Evolutionary conservation across 2,797 vertebrate genomes (phyloP), one percentile per base, ranked within the genome.

Genomic region (Sebastes aleutianus): DNA sequence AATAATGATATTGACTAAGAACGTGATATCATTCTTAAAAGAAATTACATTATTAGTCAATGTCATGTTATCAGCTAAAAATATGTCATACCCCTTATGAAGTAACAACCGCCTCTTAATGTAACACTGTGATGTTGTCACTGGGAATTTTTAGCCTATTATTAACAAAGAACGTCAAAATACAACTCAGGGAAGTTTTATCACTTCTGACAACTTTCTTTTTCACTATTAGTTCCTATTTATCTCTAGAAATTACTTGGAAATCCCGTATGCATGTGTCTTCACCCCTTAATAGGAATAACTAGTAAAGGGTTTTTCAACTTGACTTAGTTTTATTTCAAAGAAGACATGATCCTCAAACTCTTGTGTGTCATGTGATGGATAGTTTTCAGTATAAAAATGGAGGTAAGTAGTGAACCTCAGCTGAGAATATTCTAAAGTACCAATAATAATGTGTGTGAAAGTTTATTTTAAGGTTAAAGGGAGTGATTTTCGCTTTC

Each of bases 21-120:
- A 18, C 10, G 7, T 53, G 3, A 71, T 63, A 39, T 81, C 31
- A 63, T 29, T 70, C 16, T 43, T 62, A 1, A 10, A 26, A 29
- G 68, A 89, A 89, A 79, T 50, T 58, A 83, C 89, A 73, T 29
- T 82, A 76, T 91, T 87, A 62, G 77, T 80, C 82, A 91, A 87
- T 29, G 3, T 57, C 34, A 86, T 29, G 3, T 26, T 20, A 78
- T 58, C 14, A n/a, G 34, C 2, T 24, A 24, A n/a, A 22, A 58
- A 47, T 80, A 11, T 50, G 79, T 78, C 70, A 56, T 0, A 26
- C 1, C 24, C 24, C 0, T 14, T 57, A 16, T 69, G 70, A 72
- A 73, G 70, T n/a, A 69, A 72, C 72, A 24, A 1, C 16, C 7
- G 57, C n/a, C 4, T 65, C 3, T 27, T 32, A 13, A 36, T 24